These are phyloP conservation scores for Cygnus buccinator DNA, from an alignment of 2,113 vertebrate genomes.

Conservation along the genomic window DNA sequence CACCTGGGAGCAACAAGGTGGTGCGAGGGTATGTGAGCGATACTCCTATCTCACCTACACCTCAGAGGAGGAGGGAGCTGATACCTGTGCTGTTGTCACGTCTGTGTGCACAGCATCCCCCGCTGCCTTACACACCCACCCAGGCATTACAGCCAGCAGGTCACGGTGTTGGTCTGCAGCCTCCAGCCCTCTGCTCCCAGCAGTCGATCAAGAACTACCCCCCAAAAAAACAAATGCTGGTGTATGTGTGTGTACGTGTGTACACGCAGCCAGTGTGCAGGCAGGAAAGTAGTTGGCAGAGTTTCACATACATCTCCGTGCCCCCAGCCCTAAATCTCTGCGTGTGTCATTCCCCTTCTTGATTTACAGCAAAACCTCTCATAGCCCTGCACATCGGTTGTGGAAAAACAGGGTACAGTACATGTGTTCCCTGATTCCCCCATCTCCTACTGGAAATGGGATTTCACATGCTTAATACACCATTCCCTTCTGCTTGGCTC, in stretches of 20 bases:
- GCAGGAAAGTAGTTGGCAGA: not conserved
- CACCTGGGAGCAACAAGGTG: not conserved
- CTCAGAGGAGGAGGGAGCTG: not conserved
- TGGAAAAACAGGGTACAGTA: not conserved
- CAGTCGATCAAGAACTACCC: not conserved
- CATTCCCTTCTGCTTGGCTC: not conserved
- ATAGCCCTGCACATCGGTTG: not conserved
- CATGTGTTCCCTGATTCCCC: not conserved
- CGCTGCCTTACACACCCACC: not conserved
- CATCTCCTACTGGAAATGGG: not conserved
- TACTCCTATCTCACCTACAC: not conserved
- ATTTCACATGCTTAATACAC: not conserved
- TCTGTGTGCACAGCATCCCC: fast-evolving
- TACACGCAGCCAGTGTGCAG: not conserved
- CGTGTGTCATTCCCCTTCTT: not conserved
- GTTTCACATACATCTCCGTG: not conserved
- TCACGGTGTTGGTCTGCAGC: not conserved
- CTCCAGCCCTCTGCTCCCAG: fast-evolving
- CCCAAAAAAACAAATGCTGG: not conserved
- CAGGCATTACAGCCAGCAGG: fast-evolving
- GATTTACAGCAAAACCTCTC: not conserved
- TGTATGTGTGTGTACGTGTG: not conserved
- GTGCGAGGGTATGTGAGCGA: not conserved
- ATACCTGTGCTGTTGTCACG: fast-evolving
- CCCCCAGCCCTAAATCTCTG: not conserved